Evolutionary conservation across 2,797 vertebrate species (phyloP).

Genomic region (Halcyon badia): DNA sequence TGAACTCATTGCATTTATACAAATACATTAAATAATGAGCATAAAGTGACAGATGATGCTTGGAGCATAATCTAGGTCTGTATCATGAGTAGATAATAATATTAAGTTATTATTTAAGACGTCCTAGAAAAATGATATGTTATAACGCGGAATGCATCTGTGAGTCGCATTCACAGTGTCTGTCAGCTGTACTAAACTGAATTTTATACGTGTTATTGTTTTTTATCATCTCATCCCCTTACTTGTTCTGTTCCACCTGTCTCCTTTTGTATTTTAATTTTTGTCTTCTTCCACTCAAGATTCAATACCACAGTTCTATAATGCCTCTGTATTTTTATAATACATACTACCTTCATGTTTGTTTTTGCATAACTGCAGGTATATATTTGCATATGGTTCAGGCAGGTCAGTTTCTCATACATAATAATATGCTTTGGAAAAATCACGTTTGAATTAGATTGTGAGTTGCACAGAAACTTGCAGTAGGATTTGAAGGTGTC

Average conservation of each 20-base stretch:
- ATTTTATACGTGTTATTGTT: neutral
- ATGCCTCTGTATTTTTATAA: neutral
- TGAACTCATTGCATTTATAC: neutral
- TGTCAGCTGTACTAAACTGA: neutral
- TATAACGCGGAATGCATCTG: neutral
- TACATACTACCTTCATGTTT: neutral
- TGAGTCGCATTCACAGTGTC: neutral
- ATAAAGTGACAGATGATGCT: conserved; percentile 41
- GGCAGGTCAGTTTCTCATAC: neutral
- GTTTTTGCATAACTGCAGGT: neutral
- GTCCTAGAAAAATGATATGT: conserved; percentile 3
- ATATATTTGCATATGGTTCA: neutral
- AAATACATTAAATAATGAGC: neutral
- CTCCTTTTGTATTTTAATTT: neutral
- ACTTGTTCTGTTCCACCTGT: neutral
- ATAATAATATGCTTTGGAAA: neutral
- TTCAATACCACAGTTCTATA: neutral
- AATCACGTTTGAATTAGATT: neutral
- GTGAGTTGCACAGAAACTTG: neutral
- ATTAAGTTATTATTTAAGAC: conserved; percentile 43
- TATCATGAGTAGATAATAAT: conserved; percentile 28
- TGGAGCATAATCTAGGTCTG: conserved; percentile 26
- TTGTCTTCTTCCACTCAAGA: neutral
- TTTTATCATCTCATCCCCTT: neutral
- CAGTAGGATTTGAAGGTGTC: neutral